These are phyloP conservation scores for Nyctibius bracteatus DNA, from an alignment of 2,113 vertebrate genomes.

Conservation along the genomic window DNA sequence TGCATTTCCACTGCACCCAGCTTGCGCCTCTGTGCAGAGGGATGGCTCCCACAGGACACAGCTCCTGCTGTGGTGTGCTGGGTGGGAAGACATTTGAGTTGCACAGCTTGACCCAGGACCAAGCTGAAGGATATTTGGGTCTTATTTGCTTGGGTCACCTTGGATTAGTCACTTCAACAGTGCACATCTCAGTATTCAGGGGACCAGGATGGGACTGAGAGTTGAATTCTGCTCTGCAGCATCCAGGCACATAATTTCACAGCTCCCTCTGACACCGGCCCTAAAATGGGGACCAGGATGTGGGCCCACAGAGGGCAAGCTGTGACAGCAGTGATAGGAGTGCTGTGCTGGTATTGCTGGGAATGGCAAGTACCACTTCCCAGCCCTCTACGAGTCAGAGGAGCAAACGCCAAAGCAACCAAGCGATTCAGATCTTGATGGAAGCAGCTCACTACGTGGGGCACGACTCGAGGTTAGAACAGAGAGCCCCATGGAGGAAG, in stretches of 20 bases:
- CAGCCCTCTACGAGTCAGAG: accelerated
- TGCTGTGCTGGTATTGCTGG: background rate
- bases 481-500: background rate
- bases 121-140: background rate
- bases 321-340: background rate
- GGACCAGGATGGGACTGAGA: accelerated
- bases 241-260: background rate
- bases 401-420: background rate
- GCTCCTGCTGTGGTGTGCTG: background rate
- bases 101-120: background rate
- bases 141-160: background rate
- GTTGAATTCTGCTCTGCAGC: background rate
- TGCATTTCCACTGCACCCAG: background rate
- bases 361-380: background rate
- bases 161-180: background rate
- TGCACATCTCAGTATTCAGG: background rate
- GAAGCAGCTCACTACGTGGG: accelerated
- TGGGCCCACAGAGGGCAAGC: accelerated
- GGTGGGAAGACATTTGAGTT: background rate
- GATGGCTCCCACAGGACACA: background rate
- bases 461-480: background rate
- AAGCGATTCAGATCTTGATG: background rate
- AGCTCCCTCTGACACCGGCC: background rate
- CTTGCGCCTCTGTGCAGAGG: background rate
- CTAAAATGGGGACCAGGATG: background rate